These are phyloP conservation scores for Isotomurus palustris DNA, from an alignment of 2,888 invertebrate genomes.

Conservation along the genomic window DNA sequence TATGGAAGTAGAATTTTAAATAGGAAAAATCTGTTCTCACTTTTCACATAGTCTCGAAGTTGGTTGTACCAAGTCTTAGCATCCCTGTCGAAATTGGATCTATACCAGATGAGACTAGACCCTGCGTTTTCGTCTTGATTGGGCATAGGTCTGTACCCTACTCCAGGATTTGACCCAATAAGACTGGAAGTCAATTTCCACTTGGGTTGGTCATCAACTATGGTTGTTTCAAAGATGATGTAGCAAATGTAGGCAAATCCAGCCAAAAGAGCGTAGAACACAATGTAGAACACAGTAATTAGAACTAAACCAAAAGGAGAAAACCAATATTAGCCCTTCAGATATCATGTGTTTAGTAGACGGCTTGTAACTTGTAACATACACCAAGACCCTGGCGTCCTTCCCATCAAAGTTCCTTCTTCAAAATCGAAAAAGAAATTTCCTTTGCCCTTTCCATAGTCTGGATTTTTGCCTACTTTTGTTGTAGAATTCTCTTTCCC, in stretches of 20 bases:
- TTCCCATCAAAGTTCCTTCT: conserved; percentile 27
- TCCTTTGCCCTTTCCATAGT: conserved; percentile 21
- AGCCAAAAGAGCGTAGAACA: conserved; percentile 10
- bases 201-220: conserved; percentile 7
- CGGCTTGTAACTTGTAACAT: no score
- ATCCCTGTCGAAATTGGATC: neutral
- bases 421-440: conserved; percentile 29
- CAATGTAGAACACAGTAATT: conserved; percentile 44
- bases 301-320: conserved; percentile 73
- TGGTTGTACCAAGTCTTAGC: conserved; percentile 4
- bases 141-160: conserved; percentile 14
- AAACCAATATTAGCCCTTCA: no score
- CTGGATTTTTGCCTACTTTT: no score
- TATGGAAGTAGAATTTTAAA: no score
- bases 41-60: neutral
- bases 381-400: conserved; percentile 34
- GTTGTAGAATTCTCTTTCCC: no score
- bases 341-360: no score
- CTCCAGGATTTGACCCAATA: conserved; percentile 15
- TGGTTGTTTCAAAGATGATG: conserved; percentile 4
- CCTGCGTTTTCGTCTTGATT: conserved; percentile 7
- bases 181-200: conserved; percentile 6
- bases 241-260: conserved; percentile 2
- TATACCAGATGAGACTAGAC: conserved; percentile 14
- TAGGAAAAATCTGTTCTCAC: no score